phyloP scores from a whole-genome alignment of 2,888 invertebrate genomes.

The Phania funesta region DNA sequence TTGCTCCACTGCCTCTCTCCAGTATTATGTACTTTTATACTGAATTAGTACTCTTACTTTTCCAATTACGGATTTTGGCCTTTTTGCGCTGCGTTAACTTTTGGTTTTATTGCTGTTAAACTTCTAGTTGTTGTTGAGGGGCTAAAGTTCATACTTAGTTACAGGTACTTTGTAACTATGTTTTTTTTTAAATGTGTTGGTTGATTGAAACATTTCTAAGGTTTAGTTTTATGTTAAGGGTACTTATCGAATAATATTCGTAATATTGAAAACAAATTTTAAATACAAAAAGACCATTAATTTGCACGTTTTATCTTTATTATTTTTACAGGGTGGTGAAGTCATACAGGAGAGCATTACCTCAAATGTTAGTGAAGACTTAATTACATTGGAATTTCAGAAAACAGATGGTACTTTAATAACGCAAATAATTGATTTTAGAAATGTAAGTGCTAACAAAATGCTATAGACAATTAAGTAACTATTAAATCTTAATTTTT shows the following conservation, averaged over 20 bases:
- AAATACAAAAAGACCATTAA: no score
- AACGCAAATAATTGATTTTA: conserved; percentile 96
- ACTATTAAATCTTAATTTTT: neutral
- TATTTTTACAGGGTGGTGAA: conserved; percentile 90
- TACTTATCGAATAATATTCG: conserved; percentile 22
- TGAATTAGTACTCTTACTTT: conserved; percentile 67
- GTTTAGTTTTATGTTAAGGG: neutral
- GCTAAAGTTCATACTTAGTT: conserved; percentile 67
- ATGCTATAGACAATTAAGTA: neutral
- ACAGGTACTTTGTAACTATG: conserved; percentile 38
- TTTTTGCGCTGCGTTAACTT: conserved; percentile 2
- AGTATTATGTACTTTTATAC: conserved; percentile 61
- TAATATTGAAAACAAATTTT: neutral
- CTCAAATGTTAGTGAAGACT: conserved; percentile 94
- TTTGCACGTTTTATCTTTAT: conserved; percentile 29
- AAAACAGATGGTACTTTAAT: conserved; percentile 94
- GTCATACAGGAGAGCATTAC: conserved; percentile 95
- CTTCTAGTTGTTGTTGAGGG: conserved; percentile 10
- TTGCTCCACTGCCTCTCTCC: neutral
- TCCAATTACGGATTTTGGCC: conserved; percentile 45
- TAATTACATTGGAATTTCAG: conserved; percentile 93
- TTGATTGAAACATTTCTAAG: conserved; percentile 47
- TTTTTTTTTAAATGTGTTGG: neutral
- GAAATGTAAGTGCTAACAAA: conserved; percentile 87
- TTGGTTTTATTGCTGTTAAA: conserved; percentile 29